A percentile compares a stretch with the other conserved stretches of the same genome.
These are phyloP conservation scores for Homalodisca vitripennis DNA, from an alignment of 1,140 invertebrate genomes.

Conservation along the genomic window DNA sequence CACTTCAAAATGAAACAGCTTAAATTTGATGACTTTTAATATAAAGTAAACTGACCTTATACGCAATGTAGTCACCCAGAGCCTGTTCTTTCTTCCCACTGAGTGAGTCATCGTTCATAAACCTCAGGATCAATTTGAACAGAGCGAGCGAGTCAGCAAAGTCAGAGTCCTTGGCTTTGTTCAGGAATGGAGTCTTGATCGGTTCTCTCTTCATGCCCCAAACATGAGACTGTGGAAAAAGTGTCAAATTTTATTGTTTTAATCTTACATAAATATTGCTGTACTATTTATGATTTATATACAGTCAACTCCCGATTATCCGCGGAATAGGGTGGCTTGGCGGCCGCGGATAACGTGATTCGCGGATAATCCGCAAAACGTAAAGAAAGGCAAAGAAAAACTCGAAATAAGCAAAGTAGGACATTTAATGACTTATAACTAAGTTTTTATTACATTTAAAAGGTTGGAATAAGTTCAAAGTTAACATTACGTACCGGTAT, in stretches of 20 bases:
- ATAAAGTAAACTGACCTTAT: constrained; percentile 72
- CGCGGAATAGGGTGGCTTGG: too few species aligned
- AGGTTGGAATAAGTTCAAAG: too few species aligned
- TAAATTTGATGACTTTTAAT: too few species aligned
- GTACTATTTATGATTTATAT: not conserved
- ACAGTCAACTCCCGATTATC: too few species aligned
- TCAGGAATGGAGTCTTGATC: constrained; percentile 87
- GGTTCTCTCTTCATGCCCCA: constrained; percentile 85
- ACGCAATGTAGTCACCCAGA: constrained; percentile 92
- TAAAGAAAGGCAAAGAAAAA: too few species aligned
- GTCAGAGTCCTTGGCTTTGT: constrained; percentile 86
- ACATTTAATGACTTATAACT: too few species aligned
- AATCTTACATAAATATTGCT: not conserved
- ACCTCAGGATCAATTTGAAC: constrained; percentile 92
- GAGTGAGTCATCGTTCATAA: constrained; percentile 87
- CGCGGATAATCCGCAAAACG: too few species aligned
- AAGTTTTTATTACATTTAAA: too few species aligned
- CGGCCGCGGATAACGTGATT: too few species aligned
- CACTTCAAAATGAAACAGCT: too few species aligned
- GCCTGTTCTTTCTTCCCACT: constrained; percentile 72
- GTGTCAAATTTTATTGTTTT: not conserved
- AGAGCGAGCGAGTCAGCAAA: constrained; percentile 87
- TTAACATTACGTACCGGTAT: too few species aligned
- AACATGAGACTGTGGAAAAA: constrained; percentile 61
- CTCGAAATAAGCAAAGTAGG: too few species aligned